Percentiles rank a stretch among this genome's conserved stretches.
phyloP scores from a whole-genome alignment of 2,888 invertebrate species.

The Chaetoderma sp. region DNA sequence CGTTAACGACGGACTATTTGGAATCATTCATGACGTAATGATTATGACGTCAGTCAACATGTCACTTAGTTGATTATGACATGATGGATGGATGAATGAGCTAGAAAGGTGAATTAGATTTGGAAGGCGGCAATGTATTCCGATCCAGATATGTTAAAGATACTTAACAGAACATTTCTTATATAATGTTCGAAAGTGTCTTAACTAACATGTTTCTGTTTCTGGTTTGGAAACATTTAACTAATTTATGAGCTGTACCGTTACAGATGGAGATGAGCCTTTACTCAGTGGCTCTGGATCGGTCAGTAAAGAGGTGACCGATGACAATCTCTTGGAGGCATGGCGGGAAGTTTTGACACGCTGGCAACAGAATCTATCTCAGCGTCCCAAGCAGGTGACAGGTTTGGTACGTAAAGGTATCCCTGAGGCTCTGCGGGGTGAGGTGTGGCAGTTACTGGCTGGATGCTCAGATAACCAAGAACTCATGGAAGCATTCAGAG shows the following conservation, averaged over 20 bases:
- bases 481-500: slow-evolving; percentile 90
- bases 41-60: too few species aligned
- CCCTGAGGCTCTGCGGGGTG: slow-evolving; percentile 95
- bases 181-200: too few species aligned
- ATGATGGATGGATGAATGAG: too few species aligned
- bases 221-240: too few species aligned
- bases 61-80: too few species aligned
- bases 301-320: slow-evolving; percentile 96
- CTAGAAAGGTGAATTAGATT: too few species aligned
- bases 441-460: slow-evolving; percentile 96
- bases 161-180: too few species aligned
- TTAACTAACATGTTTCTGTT: too few species aligned
- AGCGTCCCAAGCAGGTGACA: slow-evolving; percentile 77
- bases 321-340: slow-evolving; percentile 85
- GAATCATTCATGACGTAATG: too few species aligned
- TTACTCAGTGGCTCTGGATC: slow-evolving; percentile 97
- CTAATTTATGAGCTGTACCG: too few species aligned
- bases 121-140: too few species aligned
- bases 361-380: slow-evolving; percentile 67
- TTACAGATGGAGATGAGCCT: slow-evolving; percentile 79
- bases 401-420: slow-evolving; percentile 77
- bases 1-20: too few species aligned
- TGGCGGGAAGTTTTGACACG: slow-evolving; percentile 85
- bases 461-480: slow-evolving; percentile 79
- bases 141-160: not conserved